Conservation (phyloP, 2,888 invertebrate species). For the Phengaris alcon region DNA sequence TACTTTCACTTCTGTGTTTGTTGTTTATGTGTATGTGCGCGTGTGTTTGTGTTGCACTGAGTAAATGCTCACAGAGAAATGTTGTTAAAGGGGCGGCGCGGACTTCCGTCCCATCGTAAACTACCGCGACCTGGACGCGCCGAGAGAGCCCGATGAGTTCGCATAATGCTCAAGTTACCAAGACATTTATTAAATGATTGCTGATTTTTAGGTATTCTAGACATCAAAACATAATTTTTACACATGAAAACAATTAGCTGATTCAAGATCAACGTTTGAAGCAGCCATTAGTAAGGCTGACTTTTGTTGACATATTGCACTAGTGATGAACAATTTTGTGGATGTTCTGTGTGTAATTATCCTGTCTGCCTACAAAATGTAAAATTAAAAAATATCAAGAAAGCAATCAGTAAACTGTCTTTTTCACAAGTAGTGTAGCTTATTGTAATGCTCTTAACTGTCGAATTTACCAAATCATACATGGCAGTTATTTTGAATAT, state of each 20-base stretch:
- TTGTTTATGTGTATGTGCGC: slow-evolving; percentile 29
- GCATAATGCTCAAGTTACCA: slow-evolving; percentile 38
- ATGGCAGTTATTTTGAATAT: not conserved
- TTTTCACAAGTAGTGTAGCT: slow-evolving; percentile 1
- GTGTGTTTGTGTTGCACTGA: slow-evolving; percentile 30
- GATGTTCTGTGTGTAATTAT: not conserved
- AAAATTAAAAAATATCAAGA: not conserved
- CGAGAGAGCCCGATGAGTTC: slow-evolving; percentile 93
- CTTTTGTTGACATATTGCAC: too few species aligned
- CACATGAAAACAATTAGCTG: too few species aligned
- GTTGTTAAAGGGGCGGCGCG: slow-evolving; percentile 85
- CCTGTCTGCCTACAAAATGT: not conserved
- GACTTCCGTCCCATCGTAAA: slow-evolving; percentile 94
- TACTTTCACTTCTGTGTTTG: slow-evolving; percentile 1
- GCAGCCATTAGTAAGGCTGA: too few species aligned
- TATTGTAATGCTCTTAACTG: too few species aligned
- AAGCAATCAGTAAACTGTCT: not conserved
- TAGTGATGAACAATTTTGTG: too few species aligned
- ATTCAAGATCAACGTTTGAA: too few species aligned
- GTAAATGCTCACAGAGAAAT: slow-evolving; percentile 36
- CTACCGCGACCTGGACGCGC: slow-evolving; percentile 95
- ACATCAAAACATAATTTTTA: too few species aligned
- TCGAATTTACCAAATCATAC: not conserved
- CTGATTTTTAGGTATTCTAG: too few species aligned
- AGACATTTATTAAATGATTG: slow-evolving; percentile 1